Evolutionary conservation across 2,113 vertebrate genomes (phyloP), one percentile per base, ranked within the genome.

Genomic region (Vidua macroura): DNA sequence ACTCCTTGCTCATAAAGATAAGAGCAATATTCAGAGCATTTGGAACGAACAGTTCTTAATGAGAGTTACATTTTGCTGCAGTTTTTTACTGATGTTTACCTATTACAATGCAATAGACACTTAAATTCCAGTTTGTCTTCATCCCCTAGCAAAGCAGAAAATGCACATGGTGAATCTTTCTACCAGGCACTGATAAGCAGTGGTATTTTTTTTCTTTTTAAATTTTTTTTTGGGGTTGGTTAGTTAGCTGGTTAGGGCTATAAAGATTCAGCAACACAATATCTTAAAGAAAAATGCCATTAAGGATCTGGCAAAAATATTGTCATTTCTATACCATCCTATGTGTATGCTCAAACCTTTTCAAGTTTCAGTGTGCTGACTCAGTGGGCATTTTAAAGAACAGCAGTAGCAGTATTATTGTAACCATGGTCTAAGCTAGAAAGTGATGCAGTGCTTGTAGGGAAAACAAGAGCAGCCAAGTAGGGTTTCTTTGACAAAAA

Each of bases 91-190:
- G 77, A 68, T 25, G 9, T 88, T 95, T 81, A n/a, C 83, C 46
- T 20, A 44, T 93, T 86, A 43, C 23, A 76, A n/a, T 46, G 63
- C 35, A 73, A 51, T 17, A 69, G 69, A 74, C 49, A 52, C 76
- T 63, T 64, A 84, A 93, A 74, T 56, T 51, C 58, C 46, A 53
- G 22, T 93, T 94, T 94, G 21, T 86, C 66, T 91, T 92, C 60
- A 75, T 92, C 21, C n/a, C 37, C 55, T 83, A 90, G 62, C 24
- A 82, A 92, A 90, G 75, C 53, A 81, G 70, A 48, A 46, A 86
- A 68, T 51, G 20, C 74, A n/a, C 27, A 18, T 9, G 22, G 28
- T 35, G 19, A 64, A 23, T 53, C 11, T 78, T 53, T 52, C 30
- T 79, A 35, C 19, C 9, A 13, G 48, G 18, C 4, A 5, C 59